A percentile compares a stretch with the other conserved stretches of the same genome.
Conservation (phyloP, 2,797 vertebrate genomes). For the Delichon dasypus region DNA sequence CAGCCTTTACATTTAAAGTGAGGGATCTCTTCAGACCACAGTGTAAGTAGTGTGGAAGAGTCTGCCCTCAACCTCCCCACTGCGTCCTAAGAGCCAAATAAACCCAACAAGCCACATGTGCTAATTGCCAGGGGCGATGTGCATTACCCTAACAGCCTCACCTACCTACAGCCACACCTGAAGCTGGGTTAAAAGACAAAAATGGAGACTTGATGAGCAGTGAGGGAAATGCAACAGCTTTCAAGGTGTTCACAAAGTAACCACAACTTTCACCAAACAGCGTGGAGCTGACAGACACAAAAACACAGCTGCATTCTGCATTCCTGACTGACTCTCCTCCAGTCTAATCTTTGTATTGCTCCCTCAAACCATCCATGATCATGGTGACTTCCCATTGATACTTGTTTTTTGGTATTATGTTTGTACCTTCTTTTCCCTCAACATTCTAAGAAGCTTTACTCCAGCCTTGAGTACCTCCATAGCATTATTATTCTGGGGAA, state of each 20-base stretch:
- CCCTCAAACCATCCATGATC: not conserved
- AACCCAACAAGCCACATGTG: constrained; percentile 19
- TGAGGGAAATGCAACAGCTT: not conserved
- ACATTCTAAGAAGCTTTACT: not conserved
- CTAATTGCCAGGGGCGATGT: not conserved
- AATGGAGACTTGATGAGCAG: not conserved
- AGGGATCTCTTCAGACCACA: not conserved
- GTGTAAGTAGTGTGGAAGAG: not conserved
- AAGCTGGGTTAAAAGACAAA: not conserved
- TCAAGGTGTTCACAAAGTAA: not conserved
- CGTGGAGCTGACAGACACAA: not conserved
- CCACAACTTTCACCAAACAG: not conserved
- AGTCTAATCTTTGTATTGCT: not conserved
- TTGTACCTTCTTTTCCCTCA: not conserved
- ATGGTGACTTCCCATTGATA: not conserved
- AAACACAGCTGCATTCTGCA: not conserved
- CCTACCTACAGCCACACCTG: constrained; percentile 21
- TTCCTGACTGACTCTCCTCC: not conserved
- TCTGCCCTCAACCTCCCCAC: not conserved
- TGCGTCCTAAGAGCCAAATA: not conserved
- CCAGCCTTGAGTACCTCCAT: not conserved
- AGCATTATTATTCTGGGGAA: not conserved
- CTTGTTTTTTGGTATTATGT: not conserved
- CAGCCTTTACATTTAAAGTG: not conserved
- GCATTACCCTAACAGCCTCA: not conserved